A percentile compares a stretch with the other conserved stretches of the same genome.
Evolutionary conservation across 2,113 vertebrate species (phyloP).

Genomic region (Romanogobio albipinnatus): DNA sequence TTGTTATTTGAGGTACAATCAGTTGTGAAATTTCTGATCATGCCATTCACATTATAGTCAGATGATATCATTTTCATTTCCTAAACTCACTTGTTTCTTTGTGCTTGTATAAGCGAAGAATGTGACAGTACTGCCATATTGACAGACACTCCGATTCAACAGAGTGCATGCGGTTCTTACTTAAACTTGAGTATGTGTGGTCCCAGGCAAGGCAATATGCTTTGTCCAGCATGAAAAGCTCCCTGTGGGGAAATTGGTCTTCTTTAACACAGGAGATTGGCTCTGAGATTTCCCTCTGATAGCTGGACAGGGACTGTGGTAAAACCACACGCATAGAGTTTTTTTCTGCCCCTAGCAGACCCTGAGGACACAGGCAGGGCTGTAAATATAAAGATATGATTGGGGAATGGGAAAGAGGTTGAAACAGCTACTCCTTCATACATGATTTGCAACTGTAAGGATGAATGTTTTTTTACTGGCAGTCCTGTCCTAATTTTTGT

Average conservation of each 20-base stretch:
- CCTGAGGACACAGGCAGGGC: conserved; percentile 31
- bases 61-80: conserved; percentile 8
- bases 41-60: not conserved
- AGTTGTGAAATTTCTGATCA: conserved; percentile 13
- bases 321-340: conserved; percentile 41
- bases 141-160: conserved; percentile 17
- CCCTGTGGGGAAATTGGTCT: conserved; percentile 50
- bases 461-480: not conserved
- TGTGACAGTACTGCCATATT: conserved; percentile 10
- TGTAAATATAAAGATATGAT: conserved; percentile 54
- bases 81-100: not conserved
- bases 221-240: conserved; percentile 47
- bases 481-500: too few species aligned
- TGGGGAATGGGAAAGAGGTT: conserved; percentile 38
- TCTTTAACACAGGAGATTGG: conserved; percentile 49
- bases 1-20: conserved; percentile 20
- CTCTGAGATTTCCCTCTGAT: conserved; percentile 36
- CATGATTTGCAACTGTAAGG: conserved; percentile 10
- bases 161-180: conserved; percentile 27
- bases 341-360: conserved; percentile 46
- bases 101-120: not conserved
- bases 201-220: conserved; percentile 29
- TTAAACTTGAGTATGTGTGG: conserved; percentile 11
- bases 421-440: conserved; percentile 24
- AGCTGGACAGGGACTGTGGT: conserved; percentile 45